Base-by-base conservation (phyloP, 2,113 vertebrate species). In the Rana temporaria region DNA sequence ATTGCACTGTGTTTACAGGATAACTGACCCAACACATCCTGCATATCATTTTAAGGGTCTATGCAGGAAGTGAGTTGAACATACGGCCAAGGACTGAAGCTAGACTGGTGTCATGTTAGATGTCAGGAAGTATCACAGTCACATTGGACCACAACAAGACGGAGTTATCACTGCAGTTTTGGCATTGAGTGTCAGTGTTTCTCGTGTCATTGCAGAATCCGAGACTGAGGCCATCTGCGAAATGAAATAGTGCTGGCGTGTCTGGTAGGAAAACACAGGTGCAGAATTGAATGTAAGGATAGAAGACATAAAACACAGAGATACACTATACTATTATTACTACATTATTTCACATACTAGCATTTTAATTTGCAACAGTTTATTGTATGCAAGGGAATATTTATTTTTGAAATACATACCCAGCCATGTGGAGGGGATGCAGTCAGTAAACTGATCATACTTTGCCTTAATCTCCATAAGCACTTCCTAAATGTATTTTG, bases 21-120 rank as follows among this genome's bases (percentile, higher is more conserved):
- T 53, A 66, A 48, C 63, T 82, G 80, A 82, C 32, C 80, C 62
- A 66, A 24, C 24, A 82, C 62, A 74, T 82, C 80, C 80, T 82
- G 80, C 32, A 48, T 82, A 59, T 75, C 63, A 11, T 55, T 57
- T 68, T 59, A 62, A 82, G 48, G 30, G 59, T 26, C 32, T 62
- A 32, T 12, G 38, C 68, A 81, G 70, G 79, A 75, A 75, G 69
- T 82, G n/a, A 30, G 71, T 42, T 19, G 22, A 26, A 75, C 60
- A 56, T 64, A 65, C 67, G 30, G 70, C 30, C 71, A 48, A 66
- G 30, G 62, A 59, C 67, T 71, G 24, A 19, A 15, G 60, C 69
- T 68, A 66, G 79, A 57, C 26, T 32, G 71, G 71, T 75, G 52
- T 82, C 71, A 67, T 55, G 62, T 82, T 82, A 57, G 62, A 68